phyloP scores from a whole-genome alignment of 2,113 vertebrate genomes.

The Bufo bufo region DNA sequence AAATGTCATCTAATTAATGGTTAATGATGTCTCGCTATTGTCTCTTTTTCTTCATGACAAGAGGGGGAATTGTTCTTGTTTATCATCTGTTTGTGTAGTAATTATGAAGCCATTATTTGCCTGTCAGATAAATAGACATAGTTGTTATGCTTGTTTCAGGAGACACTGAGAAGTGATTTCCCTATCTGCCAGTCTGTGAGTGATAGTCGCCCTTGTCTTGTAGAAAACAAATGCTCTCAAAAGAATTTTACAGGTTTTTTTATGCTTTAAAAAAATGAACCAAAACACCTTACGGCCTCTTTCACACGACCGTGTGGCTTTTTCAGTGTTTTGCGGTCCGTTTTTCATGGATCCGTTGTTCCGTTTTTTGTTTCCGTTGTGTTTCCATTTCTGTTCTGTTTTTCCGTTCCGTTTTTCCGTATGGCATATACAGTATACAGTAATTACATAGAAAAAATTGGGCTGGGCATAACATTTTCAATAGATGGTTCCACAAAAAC shows the following conservation, averaged over 20 bases:
- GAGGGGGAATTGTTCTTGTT: constrained; percentile 13
- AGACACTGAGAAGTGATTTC: constrained; percentile 17
- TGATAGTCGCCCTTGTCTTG: not conserved
- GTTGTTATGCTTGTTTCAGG: constrained; percentile 30
- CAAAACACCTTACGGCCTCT: too few species aligned
- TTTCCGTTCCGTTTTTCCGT: too few species aligned
- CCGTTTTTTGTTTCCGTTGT: too few species aligned
- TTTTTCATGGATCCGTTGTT: too few species aligned
- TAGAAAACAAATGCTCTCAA: not conserved
- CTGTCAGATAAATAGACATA: constrained; percentile 39
- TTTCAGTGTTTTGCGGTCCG: too few species aligned
- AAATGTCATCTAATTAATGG: not conserved
- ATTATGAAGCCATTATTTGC: constrained; percentile 42
- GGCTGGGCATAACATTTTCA: too few species aligned
- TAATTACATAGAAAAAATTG: too few species aligned
- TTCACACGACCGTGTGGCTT: too few species aligned
- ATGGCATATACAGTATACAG: too few species aligned
- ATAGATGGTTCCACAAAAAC: too few species aligned
- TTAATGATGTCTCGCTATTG: constrained; percentile 6
- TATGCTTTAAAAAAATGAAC: not conserved
- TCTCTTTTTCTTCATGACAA: constrained; percentile 14
- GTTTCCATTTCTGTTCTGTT: too few species aligned
- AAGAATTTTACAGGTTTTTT: not conserved
- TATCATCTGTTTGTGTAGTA: constrained; percentile 39
- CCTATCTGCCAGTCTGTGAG: constrained; percentile 7